phyloP scores from a whole-genome alignment of 2,113 vertebrate species.

The Indicator indicator region DNA sequence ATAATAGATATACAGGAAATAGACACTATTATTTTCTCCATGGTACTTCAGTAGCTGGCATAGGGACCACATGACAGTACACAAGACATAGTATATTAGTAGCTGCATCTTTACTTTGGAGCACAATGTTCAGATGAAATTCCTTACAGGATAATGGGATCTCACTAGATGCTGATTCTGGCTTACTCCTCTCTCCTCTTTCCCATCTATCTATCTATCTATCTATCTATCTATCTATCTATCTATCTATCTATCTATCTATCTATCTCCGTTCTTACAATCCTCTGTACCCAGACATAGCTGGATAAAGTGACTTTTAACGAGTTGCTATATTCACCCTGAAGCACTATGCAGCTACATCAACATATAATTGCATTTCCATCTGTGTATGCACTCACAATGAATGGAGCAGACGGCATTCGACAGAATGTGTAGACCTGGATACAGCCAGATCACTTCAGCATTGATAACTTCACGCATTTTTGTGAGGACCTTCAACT shows the following conservation, averaged over 20 bases:
- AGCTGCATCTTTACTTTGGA: background rate
- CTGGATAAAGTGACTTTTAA: background rate
- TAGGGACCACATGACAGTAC: background rate
- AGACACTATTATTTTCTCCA: background rate
- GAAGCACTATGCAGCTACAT: background rate
- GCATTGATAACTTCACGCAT: background rate
- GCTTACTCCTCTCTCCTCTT: background rate
- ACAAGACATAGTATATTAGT: background rate
- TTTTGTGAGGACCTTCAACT: background rate
- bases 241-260: too few relatives aligned
- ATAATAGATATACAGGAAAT: background rate
- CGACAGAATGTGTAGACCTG: rapidly evolving
- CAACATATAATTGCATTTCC: background rate
- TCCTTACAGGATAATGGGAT: background rate
- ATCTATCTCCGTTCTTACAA: background rate
- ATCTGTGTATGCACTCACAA: background rate
- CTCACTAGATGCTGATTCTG: background rate
- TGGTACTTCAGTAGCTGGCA: background rate
- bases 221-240: too few relatives aligned
- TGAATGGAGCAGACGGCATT: background rate
- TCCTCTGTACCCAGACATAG: background rate
- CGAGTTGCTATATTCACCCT: background rate
- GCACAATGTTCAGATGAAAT: background rate
- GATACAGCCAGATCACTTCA: background rate
- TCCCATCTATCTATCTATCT: background rate